A percentile compares a stretch with the other conserved stretches of the same genome.
phyloP scores from a whole-genome alignment of 2,797 vertebrate species.

The Orientallactaga sibirica region DNA sequence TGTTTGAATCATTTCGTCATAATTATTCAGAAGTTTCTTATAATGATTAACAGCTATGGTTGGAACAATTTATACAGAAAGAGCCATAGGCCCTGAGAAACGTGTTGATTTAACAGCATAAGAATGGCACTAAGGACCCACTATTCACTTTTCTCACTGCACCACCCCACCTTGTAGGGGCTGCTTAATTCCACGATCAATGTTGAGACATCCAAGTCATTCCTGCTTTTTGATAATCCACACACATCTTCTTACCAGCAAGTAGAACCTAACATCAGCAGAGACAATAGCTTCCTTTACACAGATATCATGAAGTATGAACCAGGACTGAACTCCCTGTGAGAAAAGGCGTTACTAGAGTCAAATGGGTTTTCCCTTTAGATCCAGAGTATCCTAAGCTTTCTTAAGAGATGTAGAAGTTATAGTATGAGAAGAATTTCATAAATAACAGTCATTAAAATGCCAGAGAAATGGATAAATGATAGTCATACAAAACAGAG shows the following conservation, averaged over 20 bases:
- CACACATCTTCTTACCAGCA: background rate
- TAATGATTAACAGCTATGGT: slow-evolving; percentile 40
- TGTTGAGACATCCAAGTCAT: slow-evolving; percentile 15
- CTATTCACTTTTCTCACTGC: background rate
- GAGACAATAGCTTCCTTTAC: background rate
- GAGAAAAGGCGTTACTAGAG: slow-evolving; percentile 4
- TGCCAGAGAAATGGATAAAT: slow-evolving; percentile 73
- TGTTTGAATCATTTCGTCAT: slow-evolving; percentile 11
- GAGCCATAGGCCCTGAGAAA: background rate
- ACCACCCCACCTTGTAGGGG: background rate
- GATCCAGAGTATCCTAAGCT: background rate
- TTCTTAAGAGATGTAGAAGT: slow-evolving; percentile 58
- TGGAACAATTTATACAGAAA: slow-evolving; percentile 6
- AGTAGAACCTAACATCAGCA: background rate
- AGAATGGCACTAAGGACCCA: background rate
- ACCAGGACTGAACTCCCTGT: background rate
- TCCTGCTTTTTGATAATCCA: background rate
- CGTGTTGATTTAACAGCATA: background rate
- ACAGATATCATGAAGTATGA: background rate
- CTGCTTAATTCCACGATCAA: slow-evolving; percentile 38
- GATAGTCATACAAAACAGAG: slow-evolving; percentile 65
- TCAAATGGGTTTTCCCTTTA: slow-evolving; percentile 43
- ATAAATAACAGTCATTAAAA: slow-evolving; percentile 77
- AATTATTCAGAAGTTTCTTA: background rate
- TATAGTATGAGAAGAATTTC: slow-evolving; percentile 66